Conservation (phyloP, 2,888 invertebrate genomes). For the Chrysodeixis includens region DNA sequence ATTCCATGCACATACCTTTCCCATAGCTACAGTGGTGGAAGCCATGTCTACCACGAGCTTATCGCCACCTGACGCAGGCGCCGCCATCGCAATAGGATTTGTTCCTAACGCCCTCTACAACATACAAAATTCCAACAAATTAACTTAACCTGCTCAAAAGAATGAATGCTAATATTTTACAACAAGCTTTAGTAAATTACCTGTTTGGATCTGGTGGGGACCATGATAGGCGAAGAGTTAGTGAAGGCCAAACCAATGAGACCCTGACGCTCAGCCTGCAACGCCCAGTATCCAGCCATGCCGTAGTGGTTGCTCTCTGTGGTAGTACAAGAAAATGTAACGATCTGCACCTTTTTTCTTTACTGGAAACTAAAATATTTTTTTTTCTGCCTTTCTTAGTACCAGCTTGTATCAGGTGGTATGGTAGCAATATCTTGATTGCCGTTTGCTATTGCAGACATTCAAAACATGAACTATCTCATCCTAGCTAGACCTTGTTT, state of each 20-base stretch:
- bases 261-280: slow-evolving; percentile 92
- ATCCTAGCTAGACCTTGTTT: too few relatives aligned
- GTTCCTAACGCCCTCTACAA: slow-evolving; percentile 94
- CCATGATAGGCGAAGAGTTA: slow-evolving; percentile 96
- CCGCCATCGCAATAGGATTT: slow-evolving; percentile 95
- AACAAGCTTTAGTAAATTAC: too few relatives aligned
- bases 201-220: slow-evolving; percentile 94
- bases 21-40: slow-evolving; percentile 97
- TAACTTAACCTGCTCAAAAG: not conserved
- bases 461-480: too few relatives aligned
- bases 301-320: slow-evolving; percentile 96
- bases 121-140: not conserved
- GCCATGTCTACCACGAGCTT: slow-evolving; percentile 97
- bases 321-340: slow-evolving; percentile 13
- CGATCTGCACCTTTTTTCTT: too few relatives aligned
- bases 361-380: too few relatives aligned
- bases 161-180: too few relatives aligned
- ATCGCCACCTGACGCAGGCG: slow-evolving; percentile 91
- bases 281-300: slow-evolving; percentile 95
- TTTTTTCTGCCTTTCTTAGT: too few relatives aligned
- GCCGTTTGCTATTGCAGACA: too few relatives aligned
- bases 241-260: slow-evolving; percentile 96
- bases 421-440: too few relatives aligned
- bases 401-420: not conserved
- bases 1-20: slow-evolving; percentile 93